Evolutionary conservation across 2,113 vertebrate species (phyloP).

Genomic region (Pteropus alecto): DNA sequence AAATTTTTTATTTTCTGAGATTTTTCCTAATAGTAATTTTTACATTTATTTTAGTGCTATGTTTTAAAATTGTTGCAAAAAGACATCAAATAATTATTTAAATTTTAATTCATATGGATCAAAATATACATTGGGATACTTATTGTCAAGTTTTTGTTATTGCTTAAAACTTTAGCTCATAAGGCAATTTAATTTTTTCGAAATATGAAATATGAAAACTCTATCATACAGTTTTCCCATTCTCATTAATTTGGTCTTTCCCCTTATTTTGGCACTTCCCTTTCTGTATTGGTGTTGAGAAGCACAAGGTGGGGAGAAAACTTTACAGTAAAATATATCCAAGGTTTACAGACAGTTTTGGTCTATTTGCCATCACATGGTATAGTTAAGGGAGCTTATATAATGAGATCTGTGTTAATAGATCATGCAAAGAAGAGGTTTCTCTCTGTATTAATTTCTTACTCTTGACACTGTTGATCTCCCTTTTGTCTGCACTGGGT

Average conservation of each 20-base stretch:
- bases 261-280: not conserved
- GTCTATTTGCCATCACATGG: not conserved
- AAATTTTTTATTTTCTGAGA: not conserved
- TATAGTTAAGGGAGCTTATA: not conserved
- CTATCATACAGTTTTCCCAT: not conserved
- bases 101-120: not conserved
- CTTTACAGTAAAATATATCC: constrained; percentile 1
- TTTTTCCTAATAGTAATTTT: not conserved
- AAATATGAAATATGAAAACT: not conserved
- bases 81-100: not conserved
- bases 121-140: not conserved
- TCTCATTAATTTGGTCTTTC: not conserved
- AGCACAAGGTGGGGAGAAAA: not conserved
- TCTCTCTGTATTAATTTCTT: not conserved
- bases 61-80: not conserved
- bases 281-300: not conserved
- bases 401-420: constrained; percentile 16
- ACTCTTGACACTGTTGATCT: not conserved
- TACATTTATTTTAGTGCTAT: constrained; percentile 18
- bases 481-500: not conserved
- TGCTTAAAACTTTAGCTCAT: not conserved
- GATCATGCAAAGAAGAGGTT: not conserved
- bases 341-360: not conserved
- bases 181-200: not conserved
- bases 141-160: not conserved